Percentiles rank a stretch among this genome's conserved stretches.
Conservation (phyloP, 1,140 invertebrate genomes). For the Platorchestia sp. region DNA sequence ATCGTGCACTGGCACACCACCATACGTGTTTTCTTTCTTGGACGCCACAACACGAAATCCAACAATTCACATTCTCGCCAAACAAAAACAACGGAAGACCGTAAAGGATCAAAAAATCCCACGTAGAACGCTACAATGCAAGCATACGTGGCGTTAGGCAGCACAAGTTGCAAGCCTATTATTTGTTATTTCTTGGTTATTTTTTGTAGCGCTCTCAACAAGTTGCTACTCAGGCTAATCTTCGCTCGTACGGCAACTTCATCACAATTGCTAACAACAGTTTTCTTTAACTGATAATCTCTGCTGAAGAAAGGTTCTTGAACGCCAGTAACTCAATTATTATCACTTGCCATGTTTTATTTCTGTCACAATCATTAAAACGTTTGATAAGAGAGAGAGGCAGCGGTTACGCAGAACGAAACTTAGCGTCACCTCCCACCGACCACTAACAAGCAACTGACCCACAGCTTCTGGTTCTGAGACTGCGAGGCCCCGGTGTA, state of each 20-base stretch:
- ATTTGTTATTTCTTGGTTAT: not conserved
- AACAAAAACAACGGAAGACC: not conserved
- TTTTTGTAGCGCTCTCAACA: conserved; percentile 33
- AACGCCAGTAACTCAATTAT: not conserved
- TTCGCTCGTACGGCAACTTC: not conserved
- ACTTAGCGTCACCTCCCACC: not conserved
- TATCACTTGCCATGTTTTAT: not conserved
- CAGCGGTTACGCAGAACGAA: not conserved
- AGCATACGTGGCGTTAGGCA: not conserved
- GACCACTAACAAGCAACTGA: not conserved
- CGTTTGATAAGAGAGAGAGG: not conserved
- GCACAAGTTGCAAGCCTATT: conserved; percentile 11
- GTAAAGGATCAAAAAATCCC: not conserved
- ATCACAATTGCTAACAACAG: not conserved
- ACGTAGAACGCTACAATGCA: conserved; percentile 19
- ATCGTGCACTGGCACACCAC: not conserved
- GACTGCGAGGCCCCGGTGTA: not conserved
- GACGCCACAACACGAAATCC: not conserved
- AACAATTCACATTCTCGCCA: not conserved
- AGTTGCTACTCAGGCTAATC: conserved; percentile 24
- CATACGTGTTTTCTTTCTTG: not conserved
- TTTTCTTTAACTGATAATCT: not conserved
- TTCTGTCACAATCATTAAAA: not conserved
- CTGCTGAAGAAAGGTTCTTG: not conserved
- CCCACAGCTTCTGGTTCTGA: not conserved